Base-by-base conservation (phyloP, 2,113 vertebrate genomes). In the Scomber colias region DNA sequence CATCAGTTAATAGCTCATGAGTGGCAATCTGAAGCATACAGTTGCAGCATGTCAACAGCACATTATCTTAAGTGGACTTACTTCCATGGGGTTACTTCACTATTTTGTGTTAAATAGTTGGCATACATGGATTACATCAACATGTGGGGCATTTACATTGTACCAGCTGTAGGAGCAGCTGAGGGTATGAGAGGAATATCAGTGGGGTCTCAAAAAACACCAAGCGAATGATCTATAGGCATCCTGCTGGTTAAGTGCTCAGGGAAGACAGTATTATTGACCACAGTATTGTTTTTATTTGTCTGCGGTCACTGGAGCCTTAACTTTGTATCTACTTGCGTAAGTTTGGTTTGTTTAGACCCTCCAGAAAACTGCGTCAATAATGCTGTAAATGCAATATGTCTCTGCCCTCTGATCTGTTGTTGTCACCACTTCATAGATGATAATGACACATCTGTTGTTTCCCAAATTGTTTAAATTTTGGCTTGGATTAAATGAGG, bases 151-250 rank as follows among this genome's bases (percentile, higher is more conserved):
- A 76, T 87, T 74, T 50, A 80, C 49, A 82, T 78, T 82, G 75
- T 66, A 50, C 65, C 70, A 71, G 80, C 78, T 90, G 84, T 57
- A 50, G 13, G 48, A 75, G 69, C 81, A 87, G 85, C 87, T 87
- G 87, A 71, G 46, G 54, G 17, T 19, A 55, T 11, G 13, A 65
- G 70, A 60, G 64, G 65, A 83, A 79, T 79, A 64, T 67, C 9
- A 24, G 40, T 30, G n/a, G 21, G 3, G 5, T 67, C 65, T 50
- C 10, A 45, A 40, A 70, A 70, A 51, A 48, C 13, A 44, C 3
- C 14, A 62, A 45, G 12, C 5, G 54, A 69, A 3, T 35, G 24
- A 56, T 65, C 48, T 24, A 27, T 61, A n/a, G n/a, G 54, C 44
- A 60, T 59, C 31, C 12, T 56, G 48, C 40, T 55, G 45, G 35